Evolutionary conservation across 2,113 vertebrate species (phyloP).

Genomic region (Labeo rohita): DNA sequence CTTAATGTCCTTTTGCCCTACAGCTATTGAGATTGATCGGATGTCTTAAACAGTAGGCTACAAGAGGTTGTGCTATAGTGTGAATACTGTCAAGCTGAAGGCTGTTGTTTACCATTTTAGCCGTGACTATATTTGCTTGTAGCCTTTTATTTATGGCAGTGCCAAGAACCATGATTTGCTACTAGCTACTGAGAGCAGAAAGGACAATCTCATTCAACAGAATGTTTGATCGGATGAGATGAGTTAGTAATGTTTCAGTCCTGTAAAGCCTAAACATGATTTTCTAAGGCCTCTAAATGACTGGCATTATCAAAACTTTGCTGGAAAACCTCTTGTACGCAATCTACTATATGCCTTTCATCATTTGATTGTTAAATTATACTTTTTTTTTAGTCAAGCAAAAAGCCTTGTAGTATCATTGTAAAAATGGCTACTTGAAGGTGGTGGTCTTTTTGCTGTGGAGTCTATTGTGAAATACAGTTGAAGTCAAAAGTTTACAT

Average conservation of each 20-base stretch:
- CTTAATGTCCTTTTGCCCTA: slow-evolving; percentile 8
- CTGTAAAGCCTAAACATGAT: background rate
- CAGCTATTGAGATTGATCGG: background rate
- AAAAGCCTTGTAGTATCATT: background rate
- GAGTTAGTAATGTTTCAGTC: background rate
- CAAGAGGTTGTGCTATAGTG: background rate
- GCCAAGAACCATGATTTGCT: background rate
- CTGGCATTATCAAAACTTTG: background rate
- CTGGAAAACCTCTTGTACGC: too few relatives aligned
- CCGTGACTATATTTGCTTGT: background rate
- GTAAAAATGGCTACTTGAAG: background rate
- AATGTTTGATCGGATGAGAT: background rate
- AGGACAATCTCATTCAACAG: background rate
- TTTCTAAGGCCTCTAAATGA: background rate
- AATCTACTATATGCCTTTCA: background rate
- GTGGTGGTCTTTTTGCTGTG: background rate
- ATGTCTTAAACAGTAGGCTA: background rate
- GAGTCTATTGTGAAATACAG: too few relatives aligned
- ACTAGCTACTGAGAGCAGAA: background rate
- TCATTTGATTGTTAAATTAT: background rate
- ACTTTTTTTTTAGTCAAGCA: background rate
- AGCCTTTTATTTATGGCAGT: background rate
- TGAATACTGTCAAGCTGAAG: background rate
- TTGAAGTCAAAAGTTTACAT: too few relatives aligned
- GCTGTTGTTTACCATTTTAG: background rate